Base-by-base conservation (phyloP, 2,888 invertebrate species). In the Epistrophella euchroma region DNA sequence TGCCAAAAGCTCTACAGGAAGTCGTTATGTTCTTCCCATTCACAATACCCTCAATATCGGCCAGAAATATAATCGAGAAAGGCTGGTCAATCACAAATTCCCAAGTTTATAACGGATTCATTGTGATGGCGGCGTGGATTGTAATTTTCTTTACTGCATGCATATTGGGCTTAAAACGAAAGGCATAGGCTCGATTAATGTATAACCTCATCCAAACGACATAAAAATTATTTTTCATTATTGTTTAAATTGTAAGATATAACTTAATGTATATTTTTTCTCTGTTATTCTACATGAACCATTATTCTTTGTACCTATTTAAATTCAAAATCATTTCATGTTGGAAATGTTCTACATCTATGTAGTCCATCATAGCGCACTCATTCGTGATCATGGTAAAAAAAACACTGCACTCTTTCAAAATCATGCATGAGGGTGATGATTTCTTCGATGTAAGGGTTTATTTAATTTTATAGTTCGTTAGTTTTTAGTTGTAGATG, bases 31-130 rank as follows among this genome's bases (percentile, higher is more conserved):
- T 93, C 1, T 93, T 97, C 5, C 98, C 98, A 0, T 96, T 97
- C 90, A 98, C 98, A 0, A 92, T 97, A 71, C 96, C 97, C 0
- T 95, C 96, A 0, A 94, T 95, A 84, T 95, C 97, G 0, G 93
- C 97, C 71, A 93, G 98, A 83, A 95, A 95, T 88, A 94, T 97
- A 73, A 93, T 97, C 89, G 95, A 95, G 82, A 96, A 96, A 90
- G 97, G 97, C 0, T 95, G 95, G 93, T 91, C 94, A 0, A 93
- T 97, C 45, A 92, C 93, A 0, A 94, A 97, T 78, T 93, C 94
- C 0, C 93, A 95, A 19, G 97, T 98, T 11, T 96, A 96, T 91
- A 93, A 93, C 72, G 98, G 97, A 0, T 96, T 97, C 89, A 90
- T 96, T 0, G 94, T 96, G 0, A 94, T 95, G 32, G 11, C 94